A percentile compares a stretch with the other conserved stretches of the same genome.
These are phyloP conservation scores for Rhagoletis zephyria DNA, from an alignment of 1,140 invertebrate genomes.

Conservation along the genomic window DNA sequence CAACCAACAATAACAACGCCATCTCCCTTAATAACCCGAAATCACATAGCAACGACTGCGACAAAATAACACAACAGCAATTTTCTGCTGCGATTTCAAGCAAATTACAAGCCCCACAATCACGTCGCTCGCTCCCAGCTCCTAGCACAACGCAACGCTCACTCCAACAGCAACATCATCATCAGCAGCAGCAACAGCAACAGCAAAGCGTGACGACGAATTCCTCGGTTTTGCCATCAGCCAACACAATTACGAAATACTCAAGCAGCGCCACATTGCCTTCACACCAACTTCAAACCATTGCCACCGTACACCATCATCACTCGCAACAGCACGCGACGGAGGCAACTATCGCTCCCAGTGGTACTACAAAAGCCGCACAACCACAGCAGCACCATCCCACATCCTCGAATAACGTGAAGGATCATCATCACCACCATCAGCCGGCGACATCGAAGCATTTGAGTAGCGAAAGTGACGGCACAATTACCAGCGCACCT, in stretches of 20 bases:
- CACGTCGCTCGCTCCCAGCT: slow-evolving; percentile 59
- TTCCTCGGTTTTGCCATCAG: slow-evolving; percentile 56
- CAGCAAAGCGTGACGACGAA: slow-evolving; percentile 59
- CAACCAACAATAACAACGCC: slow-evolving; percentile 54
- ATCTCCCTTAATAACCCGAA: slow-evolving; percentile 47
- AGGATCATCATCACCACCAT: slow-evolving; percentile 56
- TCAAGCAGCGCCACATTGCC: slow-evolving; percentile 57
- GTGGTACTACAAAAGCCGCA: slow-evolving; percentile 55
- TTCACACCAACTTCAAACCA: slow-evolving; percentile 70
- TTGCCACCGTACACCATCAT: slow-evolving; percentile 71
- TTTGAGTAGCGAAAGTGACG: slow-evolving; percentile 55
- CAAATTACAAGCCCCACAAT: slow-evolving; percentile 59
- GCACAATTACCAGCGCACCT: slow-evolving; percentile 52
- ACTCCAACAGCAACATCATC: slow-evolving; percentile 61
- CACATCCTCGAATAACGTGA: slow-evolving; percentile 13
- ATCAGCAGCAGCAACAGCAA: slow-evolving; percentile 59
- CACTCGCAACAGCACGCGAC: slow-evolving; percentile 59
- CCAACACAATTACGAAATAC: slow-evolving; percentile 60
- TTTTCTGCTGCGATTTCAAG: slow-evolving; percentile 55
- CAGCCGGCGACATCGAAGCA: slow-evolving; percentile 54
- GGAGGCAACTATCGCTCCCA: slow-evolving; percentile 59
- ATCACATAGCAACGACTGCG: slow-evolving; percentile 49
- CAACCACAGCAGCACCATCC: slow-evolving; percentile 59
- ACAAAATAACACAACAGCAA: slow-evolving; percentile 55
- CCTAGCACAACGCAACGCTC: slow-evolving; percentile 58